These are phyloP conservation scores for Artemia sinica DNA, from an alignment of 2,888 invertebrate species.

Conservation along the genomic window DNA sequence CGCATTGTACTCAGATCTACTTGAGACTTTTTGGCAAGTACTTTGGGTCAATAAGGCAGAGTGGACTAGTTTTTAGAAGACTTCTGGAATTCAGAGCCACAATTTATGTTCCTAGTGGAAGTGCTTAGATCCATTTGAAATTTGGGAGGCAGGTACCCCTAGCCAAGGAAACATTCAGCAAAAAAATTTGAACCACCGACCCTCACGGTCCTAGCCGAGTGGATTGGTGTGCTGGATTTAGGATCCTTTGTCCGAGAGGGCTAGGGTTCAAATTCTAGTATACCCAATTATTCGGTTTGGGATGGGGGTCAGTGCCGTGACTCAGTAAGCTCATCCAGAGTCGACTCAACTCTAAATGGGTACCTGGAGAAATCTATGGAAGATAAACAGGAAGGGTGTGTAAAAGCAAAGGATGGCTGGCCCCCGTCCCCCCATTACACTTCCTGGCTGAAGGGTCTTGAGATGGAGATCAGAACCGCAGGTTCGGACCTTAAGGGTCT, in stretches of 20 bases:
- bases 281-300: no score
- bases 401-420: no score
- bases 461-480: no score
- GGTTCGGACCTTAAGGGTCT: no score
- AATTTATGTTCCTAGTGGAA: not conserved
- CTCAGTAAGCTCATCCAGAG: no score
- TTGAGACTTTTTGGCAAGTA: not conserved
- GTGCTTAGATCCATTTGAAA: not conserved
- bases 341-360: no score
- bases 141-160: not conserved
- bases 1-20: not conserved
- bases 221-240: not conserved
- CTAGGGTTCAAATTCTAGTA: no score
- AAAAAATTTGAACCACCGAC: not conserved
- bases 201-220: not conserved
- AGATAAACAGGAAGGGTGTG: no score
- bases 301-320: no score
- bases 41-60: not conserved
- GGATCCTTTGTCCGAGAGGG: not conserved
- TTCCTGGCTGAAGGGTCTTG: no score
- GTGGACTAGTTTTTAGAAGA: not conserved
- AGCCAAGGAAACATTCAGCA: not conserved
- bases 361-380: no score
- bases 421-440: no score
- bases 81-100: not conserved